A percentile compares a stretch with the other conserved stretches of the same genome.
Conservation (phyloP, 2,888 invertebrate species). For the Pseudoips prasinana region DNA sequence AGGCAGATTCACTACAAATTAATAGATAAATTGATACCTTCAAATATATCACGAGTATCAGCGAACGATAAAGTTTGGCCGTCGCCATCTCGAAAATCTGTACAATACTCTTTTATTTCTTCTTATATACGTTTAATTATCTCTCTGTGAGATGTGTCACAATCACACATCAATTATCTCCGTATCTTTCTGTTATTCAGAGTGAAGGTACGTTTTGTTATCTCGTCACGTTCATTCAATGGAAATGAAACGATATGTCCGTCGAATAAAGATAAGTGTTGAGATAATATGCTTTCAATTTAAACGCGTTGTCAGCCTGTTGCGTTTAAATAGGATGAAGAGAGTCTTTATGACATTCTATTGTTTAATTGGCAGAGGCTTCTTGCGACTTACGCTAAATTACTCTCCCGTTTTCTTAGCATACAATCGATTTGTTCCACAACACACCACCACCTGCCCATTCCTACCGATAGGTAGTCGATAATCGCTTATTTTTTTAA, state of each 20-base stretch:
- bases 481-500: no score
- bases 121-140: slow-evolving; percentile 56
- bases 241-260: slow-evolving; percentile 26
- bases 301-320: slow-evolving; percentile 2
- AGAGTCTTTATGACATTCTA: no score
- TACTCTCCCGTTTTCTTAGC: no score
- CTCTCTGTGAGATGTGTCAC: slow-evolving; percentile 38
- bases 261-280: slow-evolving; percentile 32
- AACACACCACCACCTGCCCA: no score
- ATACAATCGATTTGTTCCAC: no score
- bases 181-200: slow-evolving; percentile 37
- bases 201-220: slow-evolving; percentile 24
- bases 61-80: slow-evolving; percentile 41
- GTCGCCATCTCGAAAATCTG: slow-evolving; percentile 56
- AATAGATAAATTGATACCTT: slow-evolving; percentile 31
- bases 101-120: slow-evolving; percentile 35
- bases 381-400: no score
- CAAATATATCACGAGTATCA: slow-evolving; percentile 42
- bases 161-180: slow-evolving; percentile 40
- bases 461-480: no score
- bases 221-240: slow-evolving; percentile 38
- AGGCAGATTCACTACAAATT: slow-evolving; percentile 3
- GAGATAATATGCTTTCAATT: slow-evolving; percentile 21
- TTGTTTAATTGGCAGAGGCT: no score
- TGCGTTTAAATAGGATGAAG: no score